Evolutionary conservation across 2,797 vertebrate genomes (phyloP), one percentile per base, ranked within the genome.

Genomic region (Acipenser ruthenus): DNA sequence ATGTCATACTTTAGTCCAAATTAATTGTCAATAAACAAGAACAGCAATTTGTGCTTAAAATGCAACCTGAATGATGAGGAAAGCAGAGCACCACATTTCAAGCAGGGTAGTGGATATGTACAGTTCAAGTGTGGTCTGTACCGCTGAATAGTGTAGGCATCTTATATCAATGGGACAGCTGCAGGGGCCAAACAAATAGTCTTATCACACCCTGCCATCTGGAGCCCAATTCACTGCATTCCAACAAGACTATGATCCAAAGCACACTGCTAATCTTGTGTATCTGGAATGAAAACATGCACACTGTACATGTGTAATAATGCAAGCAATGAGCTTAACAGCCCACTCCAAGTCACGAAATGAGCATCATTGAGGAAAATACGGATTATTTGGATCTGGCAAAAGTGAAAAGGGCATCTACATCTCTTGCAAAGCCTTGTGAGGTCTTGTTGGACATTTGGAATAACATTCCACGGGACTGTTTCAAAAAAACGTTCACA

Each of bases 391-490:
- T 58, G 55, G 55, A n/a, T n/a, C 55, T 6, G 55, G 6, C 47
- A n/a, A 8, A 59, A 58, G 55, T 37, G 55, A 8, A 60, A 58
- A 23, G 58, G 10, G 58, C 13, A 15, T n/a, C 11, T 52, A 7
- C 12, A 52, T 60, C 10, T 9, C 2, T 47, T 11, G 48, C 55
- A 18, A 10, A 12, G 48, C 15, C 7, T 65, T 60, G 65, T 48
- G 48, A 60, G 55, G 65, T 66, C 48, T 50, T 18, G n/a, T 10
- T 49, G 9, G 55, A 66, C 58, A 49, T 49, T 10, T n/a, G 56
- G 55, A 49, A 8, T 48, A 37, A 66, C 65, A 49, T 58, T 66
- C 65, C 9, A 12, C 8, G 49, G 47, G 60, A 12, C 56, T 13
- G 37, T 49, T 66, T 66, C 48, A 15, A 53, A 65, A 15, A 53